Conservation (phyloP, 1,140 invertebrate genomes). For the Ctenoplectra terminalis region DNA sequence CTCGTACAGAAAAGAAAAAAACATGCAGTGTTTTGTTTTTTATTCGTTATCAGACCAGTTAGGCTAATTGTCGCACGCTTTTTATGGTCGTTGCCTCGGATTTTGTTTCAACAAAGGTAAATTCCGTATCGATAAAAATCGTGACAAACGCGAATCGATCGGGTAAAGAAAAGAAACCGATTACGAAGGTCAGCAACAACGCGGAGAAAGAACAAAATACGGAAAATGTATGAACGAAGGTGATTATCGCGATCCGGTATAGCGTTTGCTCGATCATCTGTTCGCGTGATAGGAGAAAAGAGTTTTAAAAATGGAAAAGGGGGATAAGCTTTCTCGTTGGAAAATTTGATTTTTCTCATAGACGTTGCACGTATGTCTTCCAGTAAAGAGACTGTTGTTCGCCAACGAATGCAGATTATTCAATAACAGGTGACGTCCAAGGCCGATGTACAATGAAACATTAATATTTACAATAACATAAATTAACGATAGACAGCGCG, state of each 20-base stretch:
- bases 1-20: neutral
- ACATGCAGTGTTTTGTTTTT: neutral
- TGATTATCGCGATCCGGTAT: neutral
- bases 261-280: neutral
- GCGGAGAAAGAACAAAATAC: neutral
- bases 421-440: neutral
- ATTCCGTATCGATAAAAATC: neutral
- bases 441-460: neutral
- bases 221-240: neutral
- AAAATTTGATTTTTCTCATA: too few relatives aligned
- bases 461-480: neutral
- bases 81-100: too few relatives aligned
- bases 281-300: neutral
- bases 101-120: neutral
- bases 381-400: neutral
- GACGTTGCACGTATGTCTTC: neutral
- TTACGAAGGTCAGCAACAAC: neutral
- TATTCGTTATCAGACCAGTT: neutral
- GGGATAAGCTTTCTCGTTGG: too few relatives aligned
- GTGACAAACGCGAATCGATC: neutral
- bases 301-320: neutral
- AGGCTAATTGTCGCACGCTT: neutral
- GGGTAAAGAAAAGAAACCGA: neutral
- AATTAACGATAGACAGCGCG: constrained; percentile 4
- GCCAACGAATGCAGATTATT: neutral